phyloP scores from a whole-genome alignment of 1,140 invertebrate species.

The Arctopsyche grandis region DNA sequence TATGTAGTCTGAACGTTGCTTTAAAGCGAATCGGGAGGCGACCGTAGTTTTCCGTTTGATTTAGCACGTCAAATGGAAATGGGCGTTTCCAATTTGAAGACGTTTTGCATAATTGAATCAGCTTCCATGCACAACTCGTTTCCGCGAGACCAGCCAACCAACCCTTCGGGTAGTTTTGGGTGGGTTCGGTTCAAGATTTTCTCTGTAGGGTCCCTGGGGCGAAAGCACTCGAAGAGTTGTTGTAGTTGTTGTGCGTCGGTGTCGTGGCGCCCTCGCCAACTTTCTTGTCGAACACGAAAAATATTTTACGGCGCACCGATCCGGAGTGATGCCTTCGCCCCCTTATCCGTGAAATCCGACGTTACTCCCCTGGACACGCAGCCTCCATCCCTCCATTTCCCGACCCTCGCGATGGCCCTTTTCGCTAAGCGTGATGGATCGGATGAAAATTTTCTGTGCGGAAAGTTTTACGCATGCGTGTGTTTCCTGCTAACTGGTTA shows the following conservation, averaged over 20 bases:
- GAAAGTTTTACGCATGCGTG: background rate
- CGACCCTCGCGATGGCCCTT: background rate
- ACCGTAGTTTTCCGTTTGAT: constrained; percentile 24
- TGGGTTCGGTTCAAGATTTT: background rate
- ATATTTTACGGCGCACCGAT: constrained; percentile 43
- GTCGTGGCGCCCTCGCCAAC: constrained; percentile 29
- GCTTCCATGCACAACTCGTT: constrained; percentile 24
- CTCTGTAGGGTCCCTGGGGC: constrained; percentile 14
- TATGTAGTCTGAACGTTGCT: too few species aligned
- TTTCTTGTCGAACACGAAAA: constrained; percentile 49
- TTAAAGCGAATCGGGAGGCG: too few species aligned
- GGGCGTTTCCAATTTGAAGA: constrained; percentile 31
- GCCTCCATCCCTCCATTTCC: background rate
- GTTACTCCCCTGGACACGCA: constrained; percentile 21
- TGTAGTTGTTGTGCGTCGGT: constrained; percentile 30
- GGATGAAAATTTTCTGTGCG: constrained; percentile 11
- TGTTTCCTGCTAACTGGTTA: background rate
- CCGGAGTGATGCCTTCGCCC: background rate
- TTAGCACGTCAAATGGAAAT: constrained; percentile 26
- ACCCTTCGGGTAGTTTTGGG: constrained; percentile 5
- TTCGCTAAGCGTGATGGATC: constrained; percentile 17
- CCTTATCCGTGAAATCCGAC: constrained; percentile 24
- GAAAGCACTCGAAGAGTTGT: constrained; percentile 43
- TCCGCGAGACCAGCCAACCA: constrained; percentile 3
- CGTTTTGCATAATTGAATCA: constrained; percentile 39